These are phyloP conservation scores for Synergus gifuensis DNA, from an alignment of 2,888 invertebrate species.

Conservation along the genomic window DNA sequence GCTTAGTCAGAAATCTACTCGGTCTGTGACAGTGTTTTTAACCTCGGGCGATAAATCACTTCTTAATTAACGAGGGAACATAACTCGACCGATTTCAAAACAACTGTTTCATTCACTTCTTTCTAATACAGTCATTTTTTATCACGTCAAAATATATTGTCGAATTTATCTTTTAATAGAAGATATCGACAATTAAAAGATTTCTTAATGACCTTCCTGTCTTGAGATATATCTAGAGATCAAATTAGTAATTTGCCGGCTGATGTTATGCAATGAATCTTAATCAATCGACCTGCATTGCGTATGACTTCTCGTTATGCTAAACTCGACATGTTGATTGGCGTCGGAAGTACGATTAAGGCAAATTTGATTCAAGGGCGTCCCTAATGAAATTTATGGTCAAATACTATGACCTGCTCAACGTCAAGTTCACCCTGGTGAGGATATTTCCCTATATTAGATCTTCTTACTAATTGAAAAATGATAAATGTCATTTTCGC, in stretches of 20 bases:
- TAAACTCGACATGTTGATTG: constrained; percentile 15
- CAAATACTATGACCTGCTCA: constrained; percentile 72
- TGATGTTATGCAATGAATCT: constrained; percentile 22
- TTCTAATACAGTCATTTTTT: not conserved
- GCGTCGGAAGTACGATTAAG: constrained; percentile 47
- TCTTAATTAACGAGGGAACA: constrained; percentile 23
- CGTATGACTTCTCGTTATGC: constrained; percentile 7
- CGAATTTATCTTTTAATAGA: not conserved
- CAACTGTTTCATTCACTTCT: constrained; percentile 1
- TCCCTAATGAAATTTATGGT: constrained; percentile 73
- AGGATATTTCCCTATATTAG: constrained; percentile 53
- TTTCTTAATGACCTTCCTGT: not conserved
- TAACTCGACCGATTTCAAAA: not conserved
- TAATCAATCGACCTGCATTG: constrained; percentile 36
- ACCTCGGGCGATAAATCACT: constrained; percentile 9
- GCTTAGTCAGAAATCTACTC: not conserved
- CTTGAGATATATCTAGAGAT: too few species aligned
- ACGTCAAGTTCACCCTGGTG: constrained; percentile 73
- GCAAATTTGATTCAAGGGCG: constrained; percentile 50
- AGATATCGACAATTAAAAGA: too few species aligned
- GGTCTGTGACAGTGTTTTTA: not conserved
- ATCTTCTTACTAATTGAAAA: too few species aligned
- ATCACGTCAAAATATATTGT: not conserved
- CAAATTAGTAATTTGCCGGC: not conserved
- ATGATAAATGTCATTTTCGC: too few species aligned